Evolutionary conservation across 2,888 invertebrate genomes (phyloP).

Genomic region (Danaus chrysippus): DNA sequence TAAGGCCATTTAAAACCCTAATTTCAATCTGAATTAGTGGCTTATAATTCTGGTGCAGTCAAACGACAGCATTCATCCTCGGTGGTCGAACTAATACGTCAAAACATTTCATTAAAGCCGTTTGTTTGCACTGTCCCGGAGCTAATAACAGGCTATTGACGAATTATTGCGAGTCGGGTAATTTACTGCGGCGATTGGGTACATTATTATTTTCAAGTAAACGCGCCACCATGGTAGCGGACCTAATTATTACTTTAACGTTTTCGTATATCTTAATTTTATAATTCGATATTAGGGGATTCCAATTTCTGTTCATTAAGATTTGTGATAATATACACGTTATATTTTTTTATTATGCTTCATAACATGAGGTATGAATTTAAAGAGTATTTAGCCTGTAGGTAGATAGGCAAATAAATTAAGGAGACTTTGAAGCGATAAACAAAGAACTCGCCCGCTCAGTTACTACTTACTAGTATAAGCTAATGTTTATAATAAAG

Average conservation of each 20-base stretch:
- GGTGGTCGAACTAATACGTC: slow-evolving; percentile 62
- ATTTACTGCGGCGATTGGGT: slow-evolving; percentile 56
- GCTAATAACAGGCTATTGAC: slow-evolving; percentile 59
- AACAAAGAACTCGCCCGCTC: too few species aligned
- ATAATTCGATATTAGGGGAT: not conserved
- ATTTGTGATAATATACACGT: not conserved
- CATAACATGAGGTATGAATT: too few species aligned
- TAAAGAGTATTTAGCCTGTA: too few species aligned
- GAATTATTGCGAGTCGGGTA: slow-evolving; percentile 62
- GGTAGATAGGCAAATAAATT: too few species aligned
- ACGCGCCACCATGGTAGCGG: slow-evolving; percentile 34
- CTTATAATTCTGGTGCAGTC: slow-evolving; percentile 2
- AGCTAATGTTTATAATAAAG: too few species aligned
- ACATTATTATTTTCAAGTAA: slow-evolving; percentile 38
- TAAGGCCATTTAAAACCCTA: not conserved
- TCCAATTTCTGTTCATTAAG: slow-evolving; percentile 9
- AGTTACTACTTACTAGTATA: too few species aligned
- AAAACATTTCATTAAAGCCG: slow-evolving; percentile 51
- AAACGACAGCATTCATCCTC: slow-evolving; percentile 17
- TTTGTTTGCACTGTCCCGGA: slow-evolving; percentile 67
- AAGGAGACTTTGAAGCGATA: too few species aligned
- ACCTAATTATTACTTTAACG: slow-evolving; percentile 21
- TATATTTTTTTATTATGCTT: too few species aligned
- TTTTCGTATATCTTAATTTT: slow-evolving; percentile 13
- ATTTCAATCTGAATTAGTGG: not conserved